Evolutionary conservation across 2,888 invertebrate species (phyloP).

Genomic region (Crossocerus cetratus): DNA sequence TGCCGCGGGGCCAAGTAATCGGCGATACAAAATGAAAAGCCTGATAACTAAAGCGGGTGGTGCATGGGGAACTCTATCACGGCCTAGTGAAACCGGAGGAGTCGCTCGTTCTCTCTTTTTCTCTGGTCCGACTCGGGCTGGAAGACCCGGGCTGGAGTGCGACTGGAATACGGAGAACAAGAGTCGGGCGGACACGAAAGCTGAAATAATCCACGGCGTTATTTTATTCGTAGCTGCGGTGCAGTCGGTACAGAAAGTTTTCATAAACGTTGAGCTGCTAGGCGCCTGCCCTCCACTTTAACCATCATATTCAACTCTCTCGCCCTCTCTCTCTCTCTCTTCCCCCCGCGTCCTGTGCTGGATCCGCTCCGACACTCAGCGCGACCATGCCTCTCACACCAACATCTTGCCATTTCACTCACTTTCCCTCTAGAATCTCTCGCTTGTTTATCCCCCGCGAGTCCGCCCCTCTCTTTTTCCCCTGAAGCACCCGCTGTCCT

Average conservation of each 20-base stretch:
- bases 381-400: no score
- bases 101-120: neutral
- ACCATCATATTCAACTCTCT: neutral
- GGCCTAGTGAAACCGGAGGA: neutral
- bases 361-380: no score
- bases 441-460: slow-evolving; percentile 5
- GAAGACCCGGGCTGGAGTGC: neutral
- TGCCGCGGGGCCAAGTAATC: slow-evolving; percentile 32
- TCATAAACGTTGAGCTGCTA: slow-evolving; percentile 68
- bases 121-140: neutral
- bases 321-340: slow-evolving; percentile 2
- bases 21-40: slow-evolving; percentile 39
- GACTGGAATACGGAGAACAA: neutral
- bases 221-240: slow-evolving; percentile 57
- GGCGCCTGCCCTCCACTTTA: slow-evolving; percentile 31
- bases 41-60: slow-evolving; percentile 40
- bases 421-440: neutral
- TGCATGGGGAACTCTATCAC: slow-evolving; percentile 25
- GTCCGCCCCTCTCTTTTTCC: slow-evolving; percentile 17
- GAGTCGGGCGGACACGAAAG: slow-evolving; percentile 4
- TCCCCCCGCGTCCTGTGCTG: neutral
- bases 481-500: slow-evolving; percentile 18
- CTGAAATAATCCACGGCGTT: slow-evolving; percentile 55
- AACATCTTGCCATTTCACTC: neutral
- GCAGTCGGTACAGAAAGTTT: slow-evolving; percentile 70